These are phyloP conservation scores for Brachyistius frenatus DNA, from an alignment of 2,113 vertebrate species.

Conservation along the genomic window DNA sequence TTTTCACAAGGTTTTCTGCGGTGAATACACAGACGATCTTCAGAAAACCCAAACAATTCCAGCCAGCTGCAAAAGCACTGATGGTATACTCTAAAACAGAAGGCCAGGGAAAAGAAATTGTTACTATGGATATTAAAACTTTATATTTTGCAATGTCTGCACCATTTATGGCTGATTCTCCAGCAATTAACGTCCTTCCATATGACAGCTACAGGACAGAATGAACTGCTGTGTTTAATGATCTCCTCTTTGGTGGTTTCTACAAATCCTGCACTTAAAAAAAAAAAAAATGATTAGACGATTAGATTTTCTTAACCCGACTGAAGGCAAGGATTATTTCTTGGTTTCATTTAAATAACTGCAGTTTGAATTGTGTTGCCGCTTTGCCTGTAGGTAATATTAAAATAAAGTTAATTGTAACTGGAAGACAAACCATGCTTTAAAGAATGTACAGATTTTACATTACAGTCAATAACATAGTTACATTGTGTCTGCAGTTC, in stretches of 20 bases:
- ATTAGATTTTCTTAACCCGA: background rate
- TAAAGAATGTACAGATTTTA: slow-evolving; percentile 57
- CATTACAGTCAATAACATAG: slow-evolving; percentile 14
- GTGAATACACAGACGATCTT: slow-evolving; percentile 7
- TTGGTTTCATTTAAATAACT: slow-evolving; percentile 3
- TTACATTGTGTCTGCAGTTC: slow-evolving; percentile 56
- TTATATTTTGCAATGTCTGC: background rate
- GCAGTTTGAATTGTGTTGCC: slow-evolving; percentile 12
- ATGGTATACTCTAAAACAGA: background rate
- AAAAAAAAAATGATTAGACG: background rate
- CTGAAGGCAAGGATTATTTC: background rate
- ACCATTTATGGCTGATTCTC: slow-evolving; percentile 25
- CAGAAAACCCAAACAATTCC: background rate
- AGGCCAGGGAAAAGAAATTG: background rate
- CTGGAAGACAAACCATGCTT: slow-evolving; percentile 75
- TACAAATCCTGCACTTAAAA: background rate
- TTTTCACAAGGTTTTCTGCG: background rate
- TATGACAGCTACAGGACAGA: slow-evolving; percentile 11
- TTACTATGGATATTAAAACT: background rate
- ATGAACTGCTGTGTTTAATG: slow-evolving; percentile 24
- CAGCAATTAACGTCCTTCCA: slow-evolving; percentile 8
- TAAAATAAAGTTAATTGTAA: slow-evolving; percentile 30
- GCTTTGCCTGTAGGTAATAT: slow-evolving; percentile 11
- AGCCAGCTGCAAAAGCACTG: slow-evolving; percentile 15
- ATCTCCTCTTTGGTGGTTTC: slow-evolving; percentile 55